Conservation (phyloP, 2,888 invertebrate species). For the Frankliniella fusca region DNA sequence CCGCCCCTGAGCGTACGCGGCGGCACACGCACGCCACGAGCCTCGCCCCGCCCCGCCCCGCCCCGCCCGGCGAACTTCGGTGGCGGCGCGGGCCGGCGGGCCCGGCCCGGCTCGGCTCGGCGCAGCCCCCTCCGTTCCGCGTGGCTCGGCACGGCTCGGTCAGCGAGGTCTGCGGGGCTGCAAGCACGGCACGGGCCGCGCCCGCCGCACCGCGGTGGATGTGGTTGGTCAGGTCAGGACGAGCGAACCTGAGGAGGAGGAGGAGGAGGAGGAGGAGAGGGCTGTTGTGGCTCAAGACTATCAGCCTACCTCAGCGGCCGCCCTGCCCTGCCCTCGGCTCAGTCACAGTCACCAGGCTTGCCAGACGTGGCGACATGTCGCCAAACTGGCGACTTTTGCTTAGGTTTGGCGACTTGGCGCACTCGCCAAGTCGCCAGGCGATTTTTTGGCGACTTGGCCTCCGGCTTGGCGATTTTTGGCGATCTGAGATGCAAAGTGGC, state of each 20-base stretch:
- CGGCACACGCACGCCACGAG: neutral
- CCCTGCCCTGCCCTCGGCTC: neutral
- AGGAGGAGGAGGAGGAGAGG: neutral
- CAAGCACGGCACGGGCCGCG: neutral
- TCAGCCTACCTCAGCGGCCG: no score
- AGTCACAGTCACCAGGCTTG: neutral
- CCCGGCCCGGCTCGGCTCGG: neutral
- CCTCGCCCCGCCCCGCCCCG: neutral
- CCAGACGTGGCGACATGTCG: no score
- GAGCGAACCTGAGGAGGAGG: neutral
- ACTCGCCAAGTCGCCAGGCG: no score
- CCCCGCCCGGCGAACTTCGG: neutral
- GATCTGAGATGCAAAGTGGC: no score
- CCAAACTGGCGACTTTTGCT: no score
- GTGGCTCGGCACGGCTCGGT: neutral
- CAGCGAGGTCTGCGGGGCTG: neutral
- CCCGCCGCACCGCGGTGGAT: neutral
- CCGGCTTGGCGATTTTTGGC: no score
- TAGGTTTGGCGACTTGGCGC: no score
- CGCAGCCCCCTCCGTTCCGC: neutral
- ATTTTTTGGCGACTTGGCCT: no score
- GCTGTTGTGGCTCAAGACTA: no score
- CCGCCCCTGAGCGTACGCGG: neutral
- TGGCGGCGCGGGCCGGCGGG: neutral
- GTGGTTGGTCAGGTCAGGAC: neutral